These are phyloP conservation scores for Lepidotrigona ventralis DNA, from an alignment of 1,140 invertebrate species.

Conservation along the genomic window DNA sequence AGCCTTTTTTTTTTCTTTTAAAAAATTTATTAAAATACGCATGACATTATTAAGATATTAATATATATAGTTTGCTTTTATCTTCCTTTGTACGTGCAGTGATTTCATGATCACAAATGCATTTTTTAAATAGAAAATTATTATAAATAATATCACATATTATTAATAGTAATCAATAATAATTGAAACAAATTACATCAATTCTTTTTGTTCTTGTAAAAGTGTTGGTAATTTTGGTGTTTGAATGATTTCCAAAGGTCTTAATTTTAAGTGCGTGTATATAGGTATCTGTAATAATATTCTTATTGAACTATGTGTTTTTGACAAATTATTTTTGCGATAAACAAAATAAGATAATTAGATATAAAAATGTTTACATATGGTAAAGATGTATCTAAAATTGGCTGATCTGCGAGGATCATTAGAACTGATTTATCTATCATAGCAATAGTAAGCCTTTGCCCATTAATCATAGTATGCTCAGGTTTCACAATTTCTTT, in stretches of 20 bases:
- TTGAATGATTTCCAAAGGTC: constrained; percentile 76
- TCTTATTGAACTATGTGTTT: constrained; percentile 24
- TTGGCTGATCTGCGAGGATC: constrained; percentile 71
- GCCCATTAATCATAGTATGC: constrained; percentile 76
- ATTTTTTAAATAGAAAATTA: constrained; percentile 20
- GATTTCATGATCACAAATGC: constrained; percentile 2
- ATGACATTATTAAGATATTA: not conserved
- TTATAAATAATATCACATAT: not conserved
- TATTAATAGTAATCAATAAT: not conserved
- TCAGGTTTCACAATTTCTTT: constrained; percentile 65
- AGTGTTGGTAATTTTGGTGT: constrained; percentile 77
- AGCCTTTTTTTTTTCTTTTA: not conserved
- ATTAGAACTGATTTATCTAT: constrained; percentile 77
- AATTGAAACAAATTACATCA: constrained; percentile 5
- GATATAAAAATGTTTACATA: constrained; percentile 64
- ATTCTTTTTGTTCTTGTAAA: constrained; percentile 37
- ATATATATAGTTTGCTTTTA: not conserved
- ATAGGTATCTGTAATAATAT: constrained; percentile 79
- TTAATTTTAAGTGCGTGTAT: constrained; percentile 81
- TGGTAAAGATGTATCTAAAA: constrained; percentile 79
- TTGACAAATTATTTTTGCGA: not conserved
- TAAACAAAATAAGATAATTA: not conserved
- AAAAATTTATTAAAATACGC: not conserved
- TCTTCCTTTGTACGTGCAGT: not conserved
- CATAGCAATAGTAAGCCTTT: constrained; percentile 74